Evolutionary conservation across 53 echinoderm and acorn worm genomes (phyloP), one percentile per base, ranked within the genome.

Genomic region (Antedon mediterranea): DNA sequence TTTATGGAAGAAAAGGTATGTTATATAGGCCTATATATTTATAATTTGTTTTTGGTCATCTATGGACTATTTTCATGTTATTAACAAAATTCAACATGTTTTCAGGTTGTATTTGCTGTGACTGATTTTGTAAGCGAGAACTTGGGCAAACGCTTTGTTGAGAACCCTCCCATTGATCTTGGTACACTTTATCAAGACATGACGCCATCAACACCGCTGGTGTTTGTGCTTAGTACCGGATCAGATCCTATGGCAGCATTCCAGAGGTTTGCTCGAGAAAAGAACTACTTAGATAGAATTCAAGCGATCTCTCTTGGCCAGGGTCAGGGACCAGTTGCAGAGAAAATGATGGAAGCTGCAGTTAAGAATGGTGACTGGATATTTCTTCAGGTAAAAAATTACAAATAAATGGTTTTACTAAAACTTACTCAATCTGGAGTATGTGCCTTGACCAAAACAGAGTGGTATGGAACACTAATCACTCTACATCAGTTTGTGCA

Each of bases 191-290:
- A 90, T 32, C 76, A 83, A 72, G 98, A 98, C 88, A 98, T 98
- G 98, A 90, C 90, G 27, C 88, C 92, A 28, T 82, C 71, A 43
- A 98, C 92, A 31, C 86, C 98, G 32, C 76, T 98, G 32, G 92
- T 98, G 81, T 98, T 98, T 81, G 89, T 98, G 37, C 84, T 98
- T 26, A 98, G 98, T 75, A 98, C 98, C 0, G 98, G 98, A 20
- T 98, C 98, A 0, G 98, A 98, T 82, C 98, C 98, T 43, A 98
- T 98, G 98, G 98, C 92, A 3, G 92, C 98, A 27, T 98, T 98
- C 86, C 93, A 93, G 88, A 82, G 98, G 74, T 98, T 98, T 41
- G 98, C 98, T 42, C 88, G 86, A 84, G 98, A 98, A 72, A 77
- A 93, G 71, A 88, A 85, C 29, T 98, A 90, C 84, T 74, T 85